A percentile compares a stretch with the other conserved stretches of the same genome.
phyloP scores from a whole-genome alignment of 2,888 invertebrate genomes.

The Drosophila macrothrix region DNA sequence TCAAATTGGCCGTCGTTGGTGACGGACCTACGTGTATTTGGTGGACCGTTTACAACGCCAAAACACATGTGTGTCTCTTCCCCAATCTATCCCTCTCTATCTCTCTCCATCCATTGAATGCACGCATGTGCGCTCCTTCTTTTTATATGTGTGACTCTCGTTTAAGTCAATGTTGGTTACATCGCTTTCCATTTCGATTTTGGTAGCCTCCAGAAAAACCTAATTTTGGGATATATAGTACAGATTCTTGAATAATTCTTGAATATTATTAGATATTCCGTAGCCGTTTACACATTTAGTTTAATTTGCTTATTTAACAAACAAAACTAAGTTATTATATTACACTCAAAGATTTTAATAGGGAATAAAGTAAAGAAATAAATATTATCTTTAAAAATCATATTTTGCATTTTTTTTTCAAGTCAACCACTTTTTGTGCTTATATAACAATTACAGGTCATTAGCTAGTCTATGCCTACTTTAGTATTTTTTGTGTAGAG shows the following conservation, averaged over 20 bases:
- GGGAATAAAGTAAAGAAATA: not conserved
- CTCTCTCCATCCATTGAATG: no score
- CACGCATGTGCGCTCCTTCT: slow-evolving; percentile 12
- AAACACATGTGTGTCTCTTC: slow-evolving; percentile 60
- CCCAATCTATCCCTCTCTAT: not conserved
- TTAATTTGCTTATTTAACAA: not conserved
- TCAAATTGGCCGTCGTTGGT: slow-evolving; percentile 75
- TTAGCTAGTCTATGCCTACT: slow-evolving; percentile 1
- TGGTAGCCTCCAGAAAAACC: not conserved
- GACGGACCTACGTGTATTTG: slow-evolving; percentile 56
- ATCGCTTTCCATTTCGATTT: slow-evolving; percentile 4
- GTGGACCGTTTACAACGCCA: slow-evolving; percentile 44
- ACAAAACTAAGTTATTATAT: no score
- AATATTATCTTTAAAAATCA: not conserved
- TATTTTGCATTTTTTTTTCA: not conserved
- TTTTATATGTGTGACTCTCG: slow-evolving; percentile 9
- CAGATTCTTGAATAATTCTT: not conserved
- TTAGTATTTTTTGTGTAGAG: slow-evolving; percentile 25
- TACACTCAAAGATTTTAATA: no score
- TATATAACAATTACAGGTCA: slow-evolving; percentile 10
- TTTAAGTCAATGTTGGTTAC: slow-evolving; percentile 3
- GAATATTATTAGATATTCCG: not conserved
- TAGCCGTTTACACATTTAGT: not conserved
- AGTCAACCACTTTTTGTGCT: not conserved
- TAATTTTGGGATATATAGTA: not conserved